Evolutionary conservation across 2,888 invertebrate species (phyloP), one percentile per base, ranked within the genome.

Genomic region (Penaeus monodon): DNA sequence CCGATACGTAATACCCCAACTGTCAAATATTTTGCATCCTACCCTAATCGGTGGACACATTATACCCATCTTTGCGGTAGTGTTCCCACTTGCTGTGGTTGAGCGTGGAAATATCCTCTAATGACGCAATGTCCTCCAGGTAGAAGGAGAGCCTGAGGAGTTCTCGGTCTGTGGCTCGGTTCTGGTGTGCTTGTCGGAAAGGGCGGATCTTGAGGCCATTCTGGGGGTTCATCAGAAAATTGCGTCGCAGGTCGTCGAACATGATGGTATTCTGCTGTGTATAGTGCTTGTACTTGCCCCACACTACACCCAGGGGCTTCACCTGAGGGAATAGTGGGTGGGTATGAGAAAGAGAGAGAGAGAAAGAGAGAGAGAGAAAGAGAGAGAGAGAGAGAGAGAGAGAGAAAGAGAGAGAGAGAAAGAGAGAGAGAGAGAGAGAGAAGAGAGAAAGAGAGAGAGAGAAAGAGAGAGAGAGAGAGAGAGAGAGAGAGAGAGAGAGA

Each of bases 141-240:
- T 99, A 94, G 76, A 95, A 95, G 0, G 96, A 94, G 17, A 99
- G 93, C 90, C 95, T 95, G 0, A 97, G 91, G 24, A 99, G 92
- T 92, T 99, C 98, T 83, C 94, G 94, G 91, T 99, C 99, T 84
- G 94, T 96, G 83, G 95, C 94, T 79, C 98, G 94, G 92, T 97
- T 98, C 1, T 96, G 92, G 91, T 98, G 98, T 0, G 98, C 98
- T 91, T 98, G 96, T 10, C 96, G 94, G 92, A 98, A 99, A 0
- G 98, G 96, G 91, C 96, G 94, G 91, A 99, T 98, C 92, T 96
- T 95, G 0, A 99, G 93, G 0, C 99, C 99, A 88, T 96, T 97
- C 91, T 96, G 96, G 0, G 98, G 98, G 92, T 99, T 99, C 98
- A 99, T 98, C 68, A 98, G 94, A 91, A 99, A 99, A 93, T 99